Evolutionary conservation across 2,888 invertebrate genomes (phyloP).

Genomic region (Leucophora obtusa): DNA sequence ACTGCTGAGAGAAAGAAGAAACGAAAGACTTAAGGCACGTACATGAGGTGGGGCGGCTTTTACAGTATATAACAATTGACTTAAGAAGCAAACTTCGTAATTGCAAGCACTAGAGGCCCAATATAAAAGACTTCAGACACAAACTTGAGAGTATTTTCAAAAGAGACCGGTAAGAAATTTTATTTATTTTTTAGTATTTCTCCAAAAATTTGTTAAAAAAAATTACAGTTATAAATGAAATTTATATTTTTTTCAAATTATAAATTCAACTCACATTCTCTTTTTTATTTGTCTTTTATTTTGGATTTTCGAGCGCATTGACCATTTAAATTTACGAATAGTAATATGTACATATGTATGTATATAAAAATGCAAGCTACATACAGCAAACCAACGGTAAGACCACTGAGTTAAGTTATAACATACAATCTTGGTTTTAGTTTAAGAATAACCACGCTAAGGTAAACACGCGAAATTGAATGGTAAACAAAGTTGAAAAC

Average conservation of each 20-base stretch:
- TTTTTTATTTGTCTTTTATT: not conserved
- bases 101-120: too few relatives aligned
- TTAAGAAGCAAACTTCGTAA: too few relatives aligned
- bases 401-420: constrained; percentile 27
- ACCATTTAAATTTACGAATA: constrained; percentile 21
- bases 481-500: constrained; percentile 22
- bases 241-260: constrained; percentile 7
- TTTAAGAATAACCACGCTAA: constrained; percentile 52
- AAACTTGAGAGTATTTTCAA: constrained; percentile 13
- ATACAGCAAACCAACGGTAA: constrained; percentile 17
- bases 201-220: not conserved
- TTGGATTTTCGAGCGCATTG: constrained; percentile 18
- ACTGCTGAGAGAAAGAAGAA: too few relatives aligned
- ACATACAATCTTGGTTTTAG: constrained; percentile 35
- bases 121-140: constrained; percentile 35
- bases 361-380: constrained; percentile 1
- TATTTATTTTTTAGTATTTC: not conserved
- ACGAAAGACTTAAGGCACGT: too few relatives aligned
- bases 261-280: constrained; percentile 52
- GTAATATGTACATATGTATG: too few relatives aligned
- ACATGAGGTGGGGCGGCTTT: too few relatives aligned
- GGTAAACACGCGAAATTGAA: constrained; percentile 49
- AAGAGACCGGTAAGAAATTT: constrained; percentile 25
- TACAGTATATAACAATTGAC: too few relatives aligned
- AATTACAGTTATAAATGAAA: constrained; percentile 51